Evolutionary conservation across 2,113 vertebrate genomes (phyloP).

Genomic region (Prolemur simus): DNA sequence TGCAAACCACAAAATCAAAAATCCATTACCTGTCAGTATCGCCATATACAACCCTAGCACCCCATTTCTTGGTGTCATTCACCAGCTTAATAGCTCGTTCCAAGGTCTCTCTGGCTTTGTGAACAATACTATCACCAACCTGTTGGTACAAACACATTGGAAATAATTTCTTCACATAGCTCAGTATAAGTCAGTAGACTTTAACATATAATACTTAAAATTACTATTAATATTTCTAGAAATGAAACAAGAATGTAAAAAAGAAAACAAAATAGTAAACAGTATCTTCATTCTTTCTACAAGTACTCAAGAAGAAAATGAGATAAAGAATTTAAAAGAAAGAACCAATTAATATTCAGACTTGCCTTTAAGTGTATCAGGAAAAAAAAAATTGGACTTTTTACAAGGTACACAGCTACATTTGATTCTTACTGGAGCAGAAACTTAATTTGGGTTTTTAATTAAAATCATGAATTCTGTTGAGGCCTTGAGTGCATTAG

Average conservation of each 20-base stretch:
- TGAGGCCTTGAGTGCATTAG: not conserved
- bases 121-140: slow-evolving; percentile 98
- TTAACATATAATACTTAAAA: slow-evolving; percentile 30
- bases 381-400: not conserved
- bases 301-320: slow-evolving; percentile 41
- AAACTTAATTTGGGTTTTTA: not conserved
- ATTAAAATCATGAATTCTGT: not conserved
- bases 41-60: slow-evolving; percentile 95
- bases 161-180: slow-evolving; percentile 46
- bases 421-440: not conserved
- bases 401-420: not conserved
- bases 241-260: slow-evolving; percentile 34
- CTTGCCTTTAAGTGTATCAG: not conserved
- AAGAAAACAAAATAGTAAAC: slow-evolving; percentile 2
- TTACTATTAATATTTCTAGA: slow-evolving; percentile 51
- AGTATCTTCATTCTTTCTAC: not conserved
- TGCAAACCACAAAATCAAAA: not conserved
- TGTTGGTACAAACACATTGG: slow-evolving; percentile 78
- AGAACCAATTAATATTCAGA: not conserved
- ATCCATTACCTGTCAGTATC: slow-evolving; percentile 95
- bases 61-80: slow-evolving; percentile 98
- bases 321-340: slow-evolving; percentile 26
- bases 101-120: slow-evolving; percentile 98
- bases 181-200: slow-evolving; percentile 9
- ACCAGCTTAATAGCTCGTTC: slow-evolving; percentile 97